Conservation (phyloP, 2,113 vertebrate species). For the human region GRCh38 chr2:155203501-155204000, state of each 20-base stretch:
- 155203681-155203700: neutral
- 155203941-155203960: neutral
- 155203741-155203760: neutral
- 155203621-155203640: neutral
- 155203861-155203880: neutral
- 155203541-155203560: constrained; percentile 33
- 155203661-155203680: neutral
- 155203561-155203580: constrained; percentile 47
- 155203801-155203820: neutral
- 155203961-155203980: neutral
- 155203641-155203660: neutral
- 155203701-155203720: neutral
- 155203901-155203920: neutral
- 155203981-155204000: neutral
- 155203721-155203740: neutral
- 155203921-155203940: neutral
- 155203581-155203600: neutral
- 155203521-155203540: constrained; percentile 7
- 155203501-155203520: neutral
- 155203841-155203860: neutral
- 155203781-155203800: neutral
- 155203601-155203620: neutral
- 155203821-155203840: neutral
- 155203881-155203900: neutral
- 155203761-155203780: neutral